Base-by-base conservation (phyloP, 2,888 invertebrate species). In the Cataglyphis rosenhaueri region DNA sequence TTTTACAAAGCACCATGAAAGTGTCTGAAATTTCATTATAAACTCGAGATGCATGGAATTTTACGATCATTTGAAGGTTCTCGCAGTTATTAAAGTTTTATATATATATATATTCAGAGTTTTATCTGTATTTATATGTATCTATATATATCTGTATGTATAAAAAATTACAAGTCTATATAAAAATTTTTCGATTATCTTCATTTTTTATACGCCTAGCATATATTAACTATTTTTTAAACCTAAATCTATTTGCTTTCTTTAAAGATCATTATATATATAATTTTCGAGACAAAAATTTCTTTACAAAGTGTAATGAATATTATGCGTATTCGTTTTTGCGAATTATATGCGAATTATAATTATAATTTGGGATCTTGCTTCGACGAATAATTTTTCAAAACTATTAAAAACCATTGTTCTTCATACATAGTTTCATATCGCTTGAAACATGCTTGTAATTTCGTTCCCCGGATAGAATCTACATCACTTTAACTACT, bases 401-500 rank as follows among this genome's bases (percentile, higher is more conserved):
- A 52, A 78, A 44, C 15, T 59, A 10, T 41, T 59, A 18, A 32
- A 6, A 61, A 57, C 18, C 21, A 41, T 15, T 32, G 29, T 76
- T 71, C 18, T 41, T 41, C 25, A 25, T 25, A 18, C 65, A 21
- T 8, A 15, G 18, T 74, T 74, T 29, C 38, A n/a, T 38, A 38
- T 21, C 21, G 29, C 57, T 59, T 44, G 21, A 70, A n/a, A 15
- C 57, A n/a, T n/a, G 57, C 57, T 8, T 18, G 57, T 44, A 78
- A 71, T 35, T 57, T 12, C 41, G 29, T 38, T 29, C 15, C 12
- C n/a, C n/a, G 25, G 73, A 59, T 44, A 70, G 71, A 41, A 78
- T 71, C 73, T 73, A 79, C 44, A 59, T 79, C 78, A 59, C 78
- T 71, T 79, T 79, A 79, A 79, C 78, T 71, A 59, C 73, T 73